A percentile compares a stretch with the other conserved stretches of the same genome.
These are phyloP conservation scores for Hippocampus guttulatus DNA, from an alignment of 2,113 vertebrate species.

Conservation along the genomic window DNA sequence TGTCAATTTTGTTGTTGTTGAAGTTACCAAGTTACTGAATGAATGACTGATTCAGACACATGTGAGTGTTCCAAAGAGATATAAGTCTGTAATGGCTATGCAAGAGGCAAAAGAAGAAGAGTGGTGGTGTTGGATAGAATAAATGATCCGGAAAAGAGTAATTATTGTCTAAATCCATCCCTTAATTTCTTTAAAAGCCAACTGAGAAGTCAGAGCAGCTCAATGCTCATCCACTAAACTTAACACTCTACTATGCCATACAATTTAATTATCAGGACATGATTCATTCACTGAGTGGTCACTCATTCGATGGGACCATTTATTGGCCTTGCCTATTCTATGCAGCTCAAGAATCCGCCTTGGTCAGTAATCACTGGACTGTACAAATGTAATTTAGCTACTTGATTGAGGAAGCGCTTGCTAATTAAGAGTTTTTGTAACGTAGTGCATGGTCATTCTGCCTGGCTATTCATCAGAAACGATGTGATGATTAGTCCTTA, in stretches of 20 bases:
- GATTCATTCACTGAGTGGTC: conserved; percentile 71
- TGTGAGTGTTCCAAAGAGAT: conserved; percentile 4
- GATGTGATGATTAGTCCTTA: conserved; percentile 65
- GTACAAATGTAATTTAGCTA: conserved; percentile 71
- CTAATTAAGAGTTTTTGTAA: conserved; percentile 70
- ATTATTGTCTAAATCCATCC: conserved; percentile 85
- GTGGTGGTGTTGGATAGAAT: conserved; percentile 66
- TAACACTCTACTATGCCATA: conserved; percentile 67
- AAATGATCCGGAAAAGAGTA: conserved; percentile 90
- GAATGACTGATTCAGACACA: conserved; percentile 2
- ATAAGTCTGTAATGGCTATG: conserved; percentile 70
- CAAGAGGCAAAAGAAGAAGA: conserved; percentile 73
- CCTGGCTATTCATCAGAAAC: conserved; percentile 68
- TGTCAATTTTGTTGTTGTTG: not conserved
- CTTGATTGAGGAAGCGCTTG: conserved; percentile 65
- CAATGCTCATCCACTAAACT: conserved; percentile 70
- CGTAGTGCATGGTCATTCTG: conserved; percentile 63
- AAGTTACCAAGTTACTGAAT: conserved; percentile 6
- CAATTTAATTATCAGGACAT: conserved; percentile 75
- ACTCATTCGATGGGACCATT: conserved; percentile 64
- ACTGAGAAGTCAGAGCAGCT: conserved; percentile 80
- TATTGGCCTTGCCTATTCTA: conserved; percentile 56
- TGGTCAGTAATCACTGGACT: conserved; percentile 73
- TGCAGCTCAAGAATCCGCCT: conserved; percentile 59
- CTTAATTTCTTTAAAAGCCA: conserved; percentile 94